Evolutionary conservation across 1,140 invertebrate genomes (phyloP).

Genomic region (Bradynema listronoti): DNA sequence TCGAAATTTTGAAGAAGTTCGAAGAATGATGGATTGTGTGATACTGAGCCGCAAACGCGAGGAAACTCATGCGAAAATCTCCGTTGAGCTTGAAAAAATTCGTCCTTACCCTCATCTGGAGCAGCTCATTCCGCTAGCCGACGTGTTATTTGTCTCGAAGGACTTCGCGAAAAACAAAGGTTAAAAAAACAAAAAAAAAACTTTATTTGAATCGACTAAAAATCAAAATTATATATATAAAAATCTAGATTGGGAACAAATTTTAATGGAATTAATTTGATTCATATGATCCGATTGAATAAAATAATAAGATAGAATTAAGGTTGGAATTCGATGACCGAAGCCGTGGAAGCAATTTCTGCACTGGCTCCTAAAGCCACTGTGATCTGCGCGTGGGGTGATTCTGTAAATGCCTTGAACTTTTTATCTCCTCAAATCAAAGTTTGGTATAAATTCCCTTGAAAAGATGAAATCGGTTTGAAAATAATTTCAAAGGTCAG

Average conservation of each 20-base stretch:
- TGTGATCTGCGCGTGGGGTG: conserved; percentile 36
- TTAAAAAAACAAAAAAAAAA: background rate
- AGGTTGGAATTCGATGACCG: conserved; percentile 34
- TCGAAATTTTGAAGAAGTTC: conserved; percentile 36
- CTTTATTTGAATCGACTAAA: conserved; percentile 12
- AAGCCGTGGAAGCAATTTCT: conserved; percentile 23
- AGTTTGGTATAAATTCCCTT: too few species aligned
- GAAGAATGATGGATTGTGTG: conserved; percentile 24
- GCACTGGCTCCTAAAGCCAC: conserved; percentile 3
- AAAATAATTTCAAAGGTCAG: too few species aligned
- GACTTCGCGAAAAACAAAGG: conserved; percentile 34
- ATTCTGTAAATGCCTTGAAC: conserved; percentile 24
- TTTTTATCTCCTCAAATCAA: too few species aligned
- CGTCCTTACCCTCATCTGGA: conserved; percentile 33
- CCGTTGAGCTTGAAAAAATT: conserved; percentile 38
- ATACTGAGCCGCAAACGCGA: background rate
- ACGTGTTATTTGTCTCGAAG: conserved; percentile 38
- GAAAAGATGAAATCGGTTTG: too few species aligned
- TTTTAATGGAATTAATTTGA: background rate
- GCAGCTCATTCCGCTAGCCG: conserved; percentile 18
- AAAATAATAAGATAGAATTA: conserved; percentile 5
- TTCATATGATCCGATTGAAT: background rate
- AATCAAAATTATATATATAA: too few species aligned
- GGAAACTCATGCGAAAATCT: conserved; percentile 17
- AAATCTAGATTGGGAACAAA: too few species aligned